Conservation (phyloP, 2,113 vertebrate species). For the Butorides virescens region DNA sequence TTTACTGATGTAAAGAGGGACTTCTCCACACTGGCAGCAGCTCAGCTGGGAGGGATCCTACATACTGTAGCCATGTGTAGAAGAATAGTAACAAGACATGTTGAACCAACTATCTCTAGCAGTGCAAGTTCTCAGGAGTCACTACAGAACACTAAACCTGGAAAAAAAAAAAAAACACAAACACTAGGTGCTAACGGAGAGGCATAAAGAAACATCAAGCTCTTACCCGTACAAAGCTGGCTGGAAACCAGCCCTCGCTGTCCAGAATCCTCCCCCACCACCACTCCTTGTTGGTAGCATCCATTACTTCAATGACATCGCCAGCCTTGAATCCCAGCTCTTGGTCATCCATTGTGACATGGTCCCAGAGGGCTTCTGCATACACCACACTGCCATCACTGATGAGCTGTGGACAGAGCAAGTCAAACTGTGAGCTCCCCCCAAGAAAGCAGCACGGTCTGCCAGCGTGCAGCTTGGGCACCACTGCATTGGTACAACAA, state of each 20-base stretch:
- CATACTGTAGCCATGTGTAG: background rate
- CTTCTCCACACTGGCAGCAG: background rate
- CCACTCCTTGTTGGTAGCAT: conserved; percentile 96
- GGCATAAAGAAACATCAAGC: background rate
- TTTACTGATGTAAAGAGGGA: background rate
- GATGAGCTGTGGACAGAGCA: conserved; percentile 85
- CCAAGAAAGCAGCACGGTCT: fast-evolving
- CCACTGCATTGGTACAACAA: background rate
- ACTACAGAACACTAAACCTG: background rate
- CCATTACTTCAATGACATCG: conserved; percentile 94
- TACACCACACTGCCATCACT: conserved; percentile 96
- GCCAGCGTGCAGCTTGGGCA: background rate
- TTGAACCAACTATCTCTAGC: background rate
- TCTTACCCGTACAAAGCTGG: conserved; percentile 93
- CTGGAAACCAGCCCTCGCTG: conserved; percentile 95
- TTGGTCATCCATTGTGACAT: conserved; percentile 97
- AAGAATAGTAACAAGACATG: background rate
- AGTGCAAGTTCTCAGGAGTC: background rate
- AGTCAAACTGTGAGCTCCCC: background rate
- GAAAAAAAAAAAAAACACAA: background rate
- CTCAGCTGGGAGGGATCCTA: background rate
- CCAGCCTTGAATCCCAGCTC: conserved; percentile 96
- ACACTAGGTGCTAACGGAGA: background rate
- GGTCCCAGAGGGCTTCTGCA: conserved; percentile 96
- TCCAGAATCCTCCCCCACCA: conserved; percentile 96